Conservation (phyloP, 2,888 invertebrate species). For the Lomographa bimaculata region DNA sequence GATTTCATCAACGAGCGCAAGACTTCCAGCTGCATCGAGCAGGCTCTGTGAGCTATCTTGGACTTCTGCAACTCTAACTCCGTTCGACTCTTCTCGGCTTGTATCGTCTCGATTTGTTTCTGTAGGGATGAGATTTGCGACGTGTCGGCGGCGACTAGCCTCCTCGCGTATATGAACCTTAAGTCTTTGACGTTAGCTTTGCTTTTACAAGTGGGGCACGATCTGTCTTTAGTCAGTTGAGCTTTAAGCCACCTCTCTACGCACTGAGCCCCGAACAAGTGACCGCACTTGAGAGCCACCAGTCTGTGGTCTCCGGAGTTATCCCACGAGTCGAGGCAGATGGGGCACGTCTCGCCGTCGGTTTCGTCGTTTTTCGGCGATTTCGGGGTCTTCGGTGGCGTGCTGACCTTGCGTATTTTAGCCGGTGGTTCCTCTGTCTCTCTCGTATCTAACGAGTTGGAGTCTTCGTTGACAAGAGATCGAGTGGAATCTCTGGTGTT, state of each 20-base stretch:
- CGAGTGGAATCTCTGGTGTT: conserved; percentile 2
- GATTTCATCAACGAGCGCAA: conserved; percentile 58
- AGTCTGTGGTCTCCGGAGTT: conserved; percentile 93
- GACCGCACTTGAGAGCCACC: conserved; percentile 95
- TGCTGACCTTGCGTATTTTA: conserved; percentile 55
- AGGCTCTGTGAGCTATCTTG: conserved; percentile 59
- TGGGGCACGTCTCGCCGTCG: conserved; percentile 91
- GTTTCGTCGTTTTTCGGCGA: conserved; percentile 62
- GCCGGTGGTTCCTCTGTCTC: conserved; percentile 45
- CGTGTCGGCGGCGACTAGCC: conserved; percentile 90
- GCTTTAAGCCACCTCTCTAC: conserved; percentile 89
- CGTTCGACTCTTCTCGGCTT: conserved; percentile 81
- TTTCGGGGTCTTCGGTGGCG: too few species aligned
- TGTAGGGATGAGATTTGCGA: conserved; percentile 88
- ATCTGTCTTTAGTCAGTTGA: conserved; percentile 79
- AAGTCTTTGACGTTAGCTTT: conserved; percentile 88
- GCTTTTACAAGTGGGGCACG: conserved; percentile 95
- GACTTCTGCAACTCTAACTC: conserved; percentile 84
- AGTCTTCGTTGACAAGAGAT: conserved; percentile 1
- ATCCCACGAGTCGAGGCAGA: conserved; percentile 95
- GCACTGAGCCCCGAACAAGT: conserved; percentile 94
- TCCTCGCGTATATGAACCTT: conserved; percentile 90
- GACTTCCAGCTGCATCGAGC: conserved; percentile 55
- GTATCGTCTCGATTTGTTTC: conserved; percentile 83
- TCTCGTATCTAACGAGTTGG: not conserved